Evolutionary conservation across 2,888 invertebrate genomes (phyloP).

Genomic region (Meiosimyza decipiens): DNA sequence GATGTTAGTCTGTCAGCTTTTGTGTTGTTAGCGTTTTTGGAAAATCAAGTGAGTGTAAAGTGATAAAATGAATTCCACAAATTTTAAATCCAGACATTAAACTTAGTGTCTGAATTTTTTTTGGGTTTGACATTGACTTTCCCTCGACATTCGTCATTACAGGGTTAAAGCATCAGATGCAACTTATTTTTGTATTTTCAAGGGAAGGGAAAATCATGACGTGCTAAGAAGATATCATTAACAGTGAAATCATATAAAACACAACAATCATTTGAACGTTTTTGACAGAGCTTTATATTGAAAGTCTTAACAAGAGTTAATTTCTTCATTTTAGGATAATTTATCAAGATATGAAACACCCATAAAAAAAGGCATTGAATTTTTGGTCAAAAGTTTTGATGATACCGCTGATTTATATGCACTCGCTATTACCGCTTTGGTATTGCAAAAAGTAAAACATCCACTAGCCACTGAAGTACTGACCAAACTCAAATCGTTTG

Average conservation of each 20-base stretch:
- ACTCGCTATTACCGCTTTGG: conserved; percentile 80
- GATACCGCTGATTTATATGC: conserved; percentile 78
- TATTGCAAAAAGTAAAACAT: conserved; percentile 80
- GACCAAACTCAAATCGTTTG: conserved; percentile 68
- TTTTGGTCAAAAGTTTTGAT: conserved; percentile 75
- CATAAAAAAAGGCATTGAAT: conserved; percentile 82
- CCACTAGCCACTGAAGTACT: conserved; percentile 76
- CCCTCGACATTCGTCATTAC: no score
- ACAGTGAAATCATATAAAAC: no score
- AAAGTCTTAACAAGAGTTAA: no score
- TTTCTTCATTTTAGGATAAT: conserved; percentile 46
- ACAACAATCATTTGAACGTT: no score
- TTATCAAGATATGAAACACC: conserved; percentile 71
- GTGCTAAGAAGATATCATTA: no score
- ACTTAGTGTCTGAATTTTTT: no score
- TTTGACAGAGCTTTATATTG: no score
- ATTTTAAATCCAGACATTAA: no score
- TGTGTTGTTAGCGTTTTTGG: conserved; percentile 79
- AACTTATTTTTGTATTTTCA: no score
- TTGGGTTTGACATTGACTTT: no score
- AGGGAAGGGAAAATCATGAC: no score
- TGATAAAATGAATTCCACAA: neutral
- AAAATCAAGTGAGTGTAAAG: conserved; percentile 69
- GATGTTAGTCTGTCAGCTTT: conserved; percentile 84
- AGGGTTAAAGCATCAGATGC: no score